A percentile compares a stretch with the other conserved stretches of the same genome.
These are phyloP conservation scores for Rhimphoctona megacephalus DNA, from an alignment of 2,888 invertebrate genomes.

Conservation along the genomic window DNA sequence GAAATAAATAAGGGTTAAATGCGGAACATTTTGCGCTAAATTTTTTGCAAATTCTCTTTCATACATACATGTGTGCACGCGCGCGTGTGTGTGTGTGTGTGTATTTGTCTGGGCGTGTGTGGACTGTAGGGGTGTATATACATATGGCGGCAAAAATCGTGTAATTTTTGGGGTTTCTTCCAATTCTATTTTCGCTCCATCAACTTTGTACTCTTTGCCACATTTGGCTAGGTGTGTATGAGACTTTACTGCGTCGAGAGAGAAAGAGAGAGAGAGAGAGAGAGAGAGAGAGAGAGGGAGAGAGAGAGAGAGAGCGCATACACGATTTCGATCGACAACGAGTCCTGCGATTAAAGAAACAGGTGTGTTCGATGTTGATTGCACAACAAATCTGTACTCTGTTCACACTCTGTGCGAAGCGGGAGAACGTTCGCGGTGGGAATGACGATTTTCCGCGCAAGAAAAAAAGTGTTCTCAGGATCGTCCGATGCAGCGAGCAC, in stretches of 20 bases:
- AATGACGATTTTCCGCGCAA: conserved; percentile 58
- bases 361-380: conserved; percentile 65
- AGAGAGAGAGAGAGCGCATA: conserved; percentile 22
- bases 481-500: conserved; percentile 7
- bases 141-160: too few relatives aligned
- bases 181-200: conserved; percentile 49
- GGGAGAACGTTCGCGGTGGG: conserved; percentile 40
- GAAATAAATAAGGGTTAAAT: conserved; percentile 52
- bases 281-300: conserved; percentile 15
- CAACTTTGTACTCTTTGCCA: conserved; percentile 68
- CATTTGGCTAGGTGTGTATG: conserved; percentile 56
- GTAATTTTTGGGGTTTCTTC: conserved; percentile 60
- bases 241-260: not conserved
- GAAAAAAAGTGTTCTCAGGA: conserved; percentile 39
- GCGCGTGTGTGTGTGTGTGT: too few relatives aligned
- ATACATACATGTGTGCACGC: not conserved
- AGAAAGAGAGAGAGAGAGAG: conserved; percentile 32
- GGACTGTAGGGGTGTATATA: too few relatives aligned
- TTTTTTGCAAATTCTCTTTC: conserved; percentile 26
- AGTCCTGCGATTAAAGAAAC: conserved; percentile 52
- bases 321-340: conserved; percentile 48
- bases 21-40: conserved; percentile 31
- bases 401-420: conserved; percentile 32
- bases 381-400: conserved; percentile 57
- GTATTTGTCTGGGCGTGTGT: too few relatives aligned